These are phyloP conservation scores for Neotoxoptera formosana DNA, from an alignment of 1,140 invertebrate genomes.

Conservation along the genomic window DNA sequence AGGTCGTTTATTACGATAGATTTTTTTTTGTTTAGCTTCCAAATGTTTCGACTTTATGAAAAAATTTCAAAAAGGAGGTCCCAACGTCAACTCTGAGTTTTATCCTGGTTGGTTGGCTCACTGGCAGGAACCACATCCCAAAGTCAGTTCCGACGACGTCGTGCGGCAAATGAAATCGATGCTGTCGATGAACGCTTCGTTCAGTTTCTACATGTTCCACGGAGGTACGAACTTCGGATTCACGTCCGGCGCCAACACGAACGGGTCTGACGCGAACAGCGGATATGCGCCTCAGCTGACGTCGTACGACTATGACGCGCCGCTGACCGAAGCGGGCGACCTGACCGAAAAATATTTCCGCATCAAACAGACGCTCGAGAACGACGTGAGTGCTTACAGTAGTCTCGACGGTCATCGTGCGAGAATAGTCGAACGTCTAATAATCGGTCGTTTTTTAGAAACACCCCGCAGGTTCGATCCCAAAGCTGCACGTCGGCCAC, in stretches of 20 bases:
- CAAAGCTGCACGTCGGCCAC: neutral
- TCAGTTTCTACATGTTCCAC: constrained; percentile 78
- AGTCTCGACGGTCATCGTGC: neutral
- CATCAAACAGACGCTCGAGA: constrained; percentile 73
- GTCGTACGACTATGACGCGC: constrained; percentile 88
- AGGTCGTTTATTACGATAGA: too few species aligned
- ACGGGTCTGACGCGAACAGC: neutral
- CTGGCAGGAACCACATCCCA: constrained; percentile 77
- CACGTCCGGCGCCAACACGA: constrained; percentile 70
- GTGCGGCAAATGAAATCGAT: constrained; percentile 72
- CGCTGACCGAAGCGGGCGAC: constrained; percentile 83
- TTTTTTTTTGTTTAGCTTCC: constrained; percentile 15
- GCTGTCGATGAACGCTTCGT: constrained; percentile 67
- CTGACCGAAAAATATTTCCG: constrained; percentile 81
- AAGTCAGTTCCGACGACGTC: constrained; percentile 66
- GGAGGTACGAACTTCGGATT: constrained; percentile 78
- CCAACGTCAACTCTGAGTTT: constrained; percentile 88
- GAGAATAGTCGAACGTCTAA: neutral
- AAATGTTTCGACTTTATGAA: constrained; percentile 19
- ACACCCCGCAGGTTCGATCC: neutral
- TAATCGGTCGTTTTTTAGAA: neutral
- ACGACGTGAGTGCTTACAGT: constrained; percentile 64
- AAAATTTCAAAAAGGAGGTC: constrained; percentile 65
- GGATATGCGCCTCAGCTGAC: constrained; percentile 67
- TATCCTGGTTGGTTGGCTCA: constrained; percentile 90